Conservation (phyloP, 2,113 vertebrate species). For the Todiramphus chloris region DNA sequence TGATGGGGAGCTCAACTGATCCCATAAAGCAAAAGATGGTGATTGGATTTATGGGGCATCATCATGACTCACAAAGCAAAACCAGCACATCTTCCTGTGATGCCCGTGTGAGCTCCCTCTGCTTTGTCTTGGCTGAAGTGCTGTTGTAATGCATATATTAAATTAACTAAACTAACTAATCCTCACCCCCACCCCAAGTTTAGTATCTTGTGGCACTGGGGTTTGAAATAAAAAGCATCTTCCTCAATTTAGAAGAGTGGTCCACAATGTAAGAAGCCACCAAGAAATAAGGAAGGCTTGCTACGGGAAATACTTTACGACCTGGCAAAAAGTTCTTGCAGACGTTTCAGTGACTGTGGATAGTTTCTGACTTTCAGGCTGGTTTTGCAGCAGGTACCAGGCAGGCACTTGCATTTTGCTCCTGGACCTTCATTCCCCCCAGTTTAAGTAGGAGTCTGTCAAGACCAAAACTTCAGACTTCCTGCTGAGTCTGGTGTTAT, state of each 20-base stretch:
- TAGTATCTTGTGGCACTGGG: accelerated
- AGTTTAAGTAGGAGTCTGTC: neutral
- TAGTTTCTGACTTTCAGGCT: neutral
- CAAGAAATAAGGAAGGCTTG: neutral
- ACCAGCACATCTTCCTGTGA: neutral
- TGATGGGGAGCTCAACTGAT: neutral
- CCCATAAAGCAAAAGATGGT: neutral
- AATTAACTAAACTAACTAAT: neutral
- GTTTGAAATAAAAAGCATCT: neutral
- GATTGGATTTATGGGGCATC: neutral
- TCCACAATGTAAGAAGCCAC: neutral
- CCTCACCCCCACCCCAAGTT: accelerated
- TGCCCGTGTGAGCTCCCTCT: neutral
- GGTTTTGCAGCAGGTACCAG: neutral
- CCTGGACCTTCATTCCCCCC: neutral
- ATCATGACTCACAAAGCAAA: neutral
- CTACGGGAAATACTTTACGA: neutral
- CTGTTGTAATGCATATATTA: neutral
- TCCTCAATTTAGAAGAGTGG: neutral
- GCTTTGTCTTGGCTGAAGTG: neutral
- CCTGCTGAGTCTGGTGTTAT: neutral
- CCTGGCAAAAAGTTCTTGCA: neutral
- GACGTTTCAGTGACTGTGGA: neutral
- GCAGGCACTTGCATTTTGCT: neutral
- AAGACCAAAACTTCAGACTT: neutral